These are phyloP conservation scores for Mustela erminea DNA, from an alignment of 2,797 vertebrate genomes.

Conservation along the genomic window DNA sequence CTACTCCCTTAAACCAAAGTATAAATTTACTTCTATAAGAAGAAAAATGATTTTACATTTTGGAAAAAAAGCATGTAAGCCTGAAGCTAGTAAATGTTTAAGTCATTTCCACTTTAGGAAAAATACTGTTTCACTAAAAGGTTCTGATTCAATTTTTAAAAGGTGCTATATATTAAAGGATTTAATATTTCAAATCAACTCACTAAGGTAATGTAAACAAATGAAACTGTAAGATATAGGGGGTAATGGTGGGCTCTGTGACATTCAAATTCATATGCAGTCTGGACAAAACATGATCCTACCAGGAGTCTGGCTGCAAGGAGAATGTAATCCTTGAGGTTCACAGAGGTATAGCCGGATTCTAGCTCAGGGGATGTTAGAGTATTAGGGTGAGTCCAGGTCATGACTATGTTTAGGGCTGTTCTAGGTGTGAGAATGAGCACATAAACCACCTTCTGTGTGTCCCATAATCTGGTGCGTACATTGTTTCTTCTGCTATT, in stretches of 20 bases:
- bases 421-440: not conserved
- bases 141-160: slow-evolving; percentile 23
- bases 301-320: not conserved
- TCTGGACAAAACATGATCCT: not conserved
- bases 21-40: not conserved
- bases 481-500: not conserved
- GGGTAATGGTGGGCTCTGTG: not conserved
- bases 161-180: not conserved
- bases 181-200: slow-evolving; percentile 35
- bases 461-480: not conserved
- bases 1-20: not conserved
- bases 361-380: not conserved
- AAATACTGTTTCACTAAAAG: not conserved
- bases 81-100: slow-evolving; percentile 25
- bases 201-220: not conserved
- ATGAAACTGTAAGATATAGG: not conserved
- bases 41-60: not conserved
- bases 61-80: not conserved
- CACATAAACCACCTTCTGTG: not conserved
- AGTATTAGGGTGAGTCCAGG: not conserved
- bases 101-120: slow-evolving; percentile 16
- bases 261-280: not conserved
- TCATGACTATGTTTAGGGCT: not conserved
- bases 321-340: not conserved
- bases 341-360: not conserved